Evolutionary conservation across 2,888 invertebrate species (phyloP).

Genomic region (Xestia c-nigrum): DNA sequence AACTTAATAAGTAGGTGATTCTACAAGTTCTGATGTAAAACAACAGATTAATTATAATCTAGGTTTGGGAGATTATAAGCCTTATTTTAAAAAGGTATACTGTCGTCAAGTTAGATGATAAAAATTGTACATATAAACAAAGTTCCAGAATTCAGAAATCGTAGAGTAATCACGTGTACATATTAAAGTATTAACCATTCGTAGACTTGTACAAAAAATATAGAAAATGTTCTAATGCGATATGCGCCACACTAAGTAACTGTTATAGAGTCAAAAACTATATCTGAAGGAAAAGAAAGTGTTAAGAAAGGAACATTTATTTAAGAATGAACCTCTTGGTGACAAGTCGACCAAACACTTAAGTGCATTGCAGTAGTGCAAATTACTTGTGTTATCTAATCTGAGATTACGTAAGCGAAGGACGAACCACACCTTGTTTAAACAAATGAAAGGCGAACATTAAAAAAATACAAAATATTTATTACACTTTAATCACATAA

Average conservation of each 20-base stretch:
- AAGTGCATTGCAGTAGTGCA: slow-evolving; percentile 31
- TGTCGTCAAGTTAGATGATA: slow-evolving; percentile 10
- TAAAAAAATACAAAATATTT: slow-evolving; percentile 80
- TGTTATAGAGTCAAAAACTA: neutral
- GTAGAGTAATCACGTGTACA: neutral
- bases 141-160: slow-evolving; percentile 12
- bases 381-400: slow-evolving; percentile 61
- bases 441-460: slow-evolving; percentile 67
- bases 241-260: neutral
- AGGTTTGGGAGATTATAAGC: neutral
- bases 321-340: slow-evolving; percentile 18
- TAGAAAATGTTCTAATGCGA: neutral
- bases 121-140: neutral
- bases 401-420: slow-evolving; percentile 52
- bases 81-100: neutral
- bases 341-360: slow-evolving; percentile 19
- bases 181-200: neutral
- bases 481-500: slow-evolving; percentile 74
- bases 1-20: slow-evolving; percentile 28
- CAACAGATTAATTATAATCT: slow-evolving; percentile 27
- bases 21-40: slow-evolving; percentile 17
- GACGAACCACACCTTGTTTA: slow-evolving; percentile 69
- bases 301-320: slow-evolving; percentile 4
- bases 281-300: neutral
- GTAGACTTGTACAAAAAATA: neutral